phyloP scores from a whole-genome alignment of 2,113 vertebrate genomes.

The Podiceps cristatus region DNA sequence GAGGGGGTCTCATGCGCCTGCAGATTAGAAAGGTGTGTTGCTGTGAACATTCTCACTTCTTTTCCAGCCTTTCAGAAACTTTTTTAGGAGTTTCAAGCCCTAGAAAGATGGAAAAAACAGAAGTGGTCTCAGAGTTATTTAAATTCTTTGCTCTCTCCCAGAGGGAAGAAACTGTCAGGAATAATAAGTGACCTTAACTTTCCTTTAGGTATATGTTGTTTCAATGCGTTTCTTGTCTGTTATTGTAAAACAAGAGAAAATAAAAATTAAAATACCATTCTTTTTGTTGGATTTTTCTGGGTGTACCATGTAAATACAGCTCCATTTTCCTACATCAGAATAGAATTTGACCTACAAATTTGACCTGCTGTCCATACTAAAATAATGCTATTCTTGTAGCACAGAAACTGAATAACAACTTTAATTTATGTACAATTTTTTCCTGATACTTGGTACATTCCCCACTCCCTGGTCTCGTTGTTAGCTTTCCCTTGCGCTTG shows the following conservation, averaged over 20 bases:
- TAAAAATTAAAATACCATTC: not conserved
- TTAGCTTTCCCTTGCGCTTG: not conserved
- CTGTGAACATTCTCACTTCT: not conserved
- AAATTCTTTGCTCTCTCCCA: not conserved
- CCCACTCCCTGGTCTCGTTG: not conserved
- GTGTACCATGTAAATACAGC: not conserved
- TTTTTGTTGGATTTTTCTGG: not conserved
- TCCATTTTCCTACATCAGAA: not conserved
- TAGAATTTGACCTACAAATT: not conserved
- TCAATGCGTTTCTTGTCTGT: not conserved
- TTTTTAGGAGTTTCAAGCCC: not conserved
- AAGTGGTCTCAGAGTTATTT: not conserved
- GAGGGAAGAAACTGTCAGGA: not conserved
- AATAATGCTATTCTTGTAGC: not conserved
- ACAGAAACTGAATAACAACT: not conserved
- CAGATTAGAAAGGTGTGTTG: constrained; percentile 3
- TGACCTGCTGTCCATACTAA: not conserved
- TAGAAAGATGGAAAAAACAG: not conserved
- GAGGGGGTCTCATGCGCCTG: not conserved
- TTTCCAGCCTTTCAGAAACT: not conserved
- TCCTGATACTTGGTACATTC: not conserved
- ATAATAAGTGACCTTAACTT: not conserved
- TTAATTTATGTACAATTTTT: not conserved
- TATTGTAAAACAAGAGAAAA: not conserved
- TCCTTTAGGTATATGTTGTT: not conserved